Evolutionary conservation across 2,113 vertebrate genomes (phyloP).

Genomic region (Cromileptes altivelis): DNA sequence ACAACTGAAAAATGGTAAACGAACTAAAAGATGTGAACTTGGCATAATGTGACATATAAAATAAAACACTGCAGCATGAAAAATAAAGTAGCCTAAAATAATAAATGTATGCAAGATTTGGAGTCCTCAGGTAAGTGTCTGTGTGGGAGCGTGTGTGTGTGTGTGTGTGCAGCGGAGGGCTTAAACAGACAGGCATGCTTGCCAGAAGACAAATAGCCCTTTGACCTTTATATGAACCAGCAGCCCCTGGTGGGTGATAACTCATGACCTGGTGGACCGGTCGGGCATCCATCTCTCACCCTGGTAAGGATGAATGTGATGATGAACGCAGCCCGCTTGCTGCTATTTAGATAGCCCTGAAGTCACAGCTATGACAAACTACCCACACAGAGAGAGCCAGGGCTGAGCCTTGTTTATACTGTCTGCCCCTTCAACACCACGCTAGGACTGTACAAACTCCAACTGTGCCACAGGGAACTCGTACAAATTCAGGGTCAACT

Average conservation of each 20-base stretch:
- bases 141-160: neutral
- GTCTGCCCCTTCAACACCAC: slow-evolving; percentile 50
- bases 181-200: slow-evolving; percentile 45
- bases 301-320: slow-evolving; percentile 73
- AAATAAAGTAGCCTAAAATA: slow-evolving; percentile 1
- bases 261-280: slow-evolving; percentile 74
- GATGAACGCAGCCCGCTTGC: slow-evolving; percentile 67
- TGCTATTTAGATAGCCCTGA: slow-evolving; percentile 82
- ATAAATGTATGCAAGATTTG: neutral
- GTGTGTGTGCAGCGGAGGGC: slow-evolving; percentile 27
- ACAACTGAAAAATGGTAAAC: neutral
- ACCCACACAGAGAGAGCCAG: slow-evolving; percentile 58
- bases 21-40: neutral
- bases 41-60: neutral
- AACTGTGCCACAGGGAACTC: slow-evolving; percentile 53
- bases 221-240: slow-evolving; percentile 76
- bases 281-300: slow-evolving; percentile 72
- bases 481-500: slow-evolving; percentile 53
- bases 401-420: slow-evolving; percentile 65
- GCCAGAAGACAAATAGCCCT: slow-evolving; percentile 72
- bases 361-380: slow-evolving; percentile 78
- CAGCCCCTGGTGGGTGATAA: slow-evolving; percentile 72
- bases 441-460: slow-evolving; percentile 37
- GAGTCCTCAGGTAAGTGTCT: slow-evolving; percentile 26
- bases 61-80: neutral